These are phyloP conservation scores for Berghia stephanieae DNA, from an alignment of 1,140 invertebrate genomes.

Conservation along the genomic window DNA sequence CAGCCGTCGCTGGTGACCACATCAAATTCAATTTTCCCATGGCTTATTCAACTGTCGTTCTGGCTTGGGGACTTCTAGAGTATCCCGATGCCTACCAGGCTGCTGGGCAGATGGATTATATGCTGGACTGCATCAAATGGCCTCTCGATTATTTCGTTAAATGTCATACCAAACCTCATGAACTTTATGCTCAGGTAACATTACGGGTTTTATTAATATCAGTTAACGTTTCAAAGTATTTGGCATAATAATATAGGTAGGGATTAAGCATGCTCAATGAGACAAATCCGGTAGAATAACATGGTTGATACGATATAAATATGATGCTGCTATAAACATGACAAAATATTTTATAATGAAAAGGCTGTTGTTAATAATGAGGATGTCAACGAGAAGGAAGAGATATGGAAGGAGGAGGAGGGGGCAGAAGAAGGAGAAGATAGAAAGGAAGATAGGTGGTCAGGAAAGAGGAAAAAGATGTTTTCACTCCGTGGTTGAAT, in stretches of 20 bases:
- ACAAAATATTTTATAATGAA: background rate
- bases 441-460: no score
- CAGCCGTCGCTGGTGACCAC: constrained; percentile 75
- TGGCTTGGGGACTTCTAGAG: constrained; percentile 73
- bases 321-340: no score
- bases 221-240: background rate
- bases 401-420: no score
- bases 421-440: no score
- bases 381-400: background rate
- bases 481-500: no score
- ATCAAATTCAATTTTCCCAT: constrained; percentile 77
- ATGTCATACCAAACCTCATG: constrained; percentile 41
- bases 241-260: no score
- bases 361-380: background rate
- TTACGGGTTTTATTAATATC: background rate
- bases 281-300: background rate
- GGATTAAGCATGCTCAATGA: background rate
- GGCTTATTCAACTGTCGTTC: constrained; percentile 71
- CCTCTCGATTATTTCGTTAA: constrained; percentile 75
- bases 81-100: constrained; percentile 70
- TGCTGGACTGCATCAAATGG: constrained; percentile 68
- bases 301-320: no score
- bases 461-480: no score
- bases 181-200: constrained; percentile 51
- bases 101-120: constrained; percentile 65